Percentiles rank a stretch among this genome's conserved stretches.
phyloP scores from a whole-genome alignment of 2,888 invertebrate genomes.

The Mythimna lalbum region DNA sequence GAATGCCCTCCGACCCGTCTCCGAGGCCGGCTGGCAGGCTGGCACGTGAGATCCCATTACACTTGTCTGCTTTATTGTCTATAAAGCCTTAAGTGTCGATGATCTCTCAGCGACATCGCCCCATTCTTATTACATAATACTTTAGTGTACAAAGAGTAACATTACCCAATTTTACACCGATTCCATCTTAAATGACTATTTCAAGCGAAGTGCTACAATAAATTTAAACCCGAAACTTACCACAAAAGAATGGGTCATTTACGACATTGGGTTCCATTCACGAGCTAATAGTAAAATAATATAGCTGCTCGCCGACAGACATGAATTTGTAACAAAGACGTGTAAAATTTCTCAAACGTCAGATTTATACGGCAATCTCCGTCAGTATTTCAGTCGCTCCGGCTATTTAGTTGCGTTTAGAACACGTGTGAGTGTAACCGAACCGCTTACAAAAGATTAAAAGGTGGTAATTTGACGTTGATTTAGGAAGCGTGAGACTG shows the following conservation, averaged over 20 bases:
- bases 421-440: constrained; percentile 88
- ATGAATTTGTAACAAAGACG: constrained; percentile 85
- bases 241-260: constrained; percentile 81
- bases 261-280: constrained; percentile 82
- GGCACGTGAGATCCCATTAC: constrained; percentile 82
- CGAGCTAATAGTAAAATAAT: constrained; percentile 82
- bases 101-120: constrained; percentile 72
- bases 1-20: constrained; percentile 77
- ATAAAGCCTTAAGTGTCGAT: constrained; percentile 85
- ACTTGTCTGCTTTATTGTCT: constrained; percentile 83
- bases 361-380: constrained; percentile 84
- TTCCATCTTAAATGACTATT: constrained; percentile 71
- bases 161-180: constrained; percentile 71
- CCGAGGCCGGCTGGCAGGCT: constrained; percentile 68
- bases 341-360: constrained; percentile 88
- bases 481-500: constrained; percentile 83
- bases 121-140: constrained; percentile 72
- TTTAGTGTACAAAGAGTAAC: constrained; percentile 65
- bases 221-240: constrained; percentile 78
- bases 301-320: constrained; percentile 77
- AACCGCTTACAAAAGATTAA: constrained; percentile 88
- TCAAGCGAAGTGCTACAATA: constrained; percentile 75
- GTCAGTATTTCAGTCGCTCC: constrained; percentile 79
- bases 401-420: constrained; percentile 74
- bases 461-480: constrained; percentile 90